phyloP scores from a whole-genome alignment of 2,888 invertebrate genomes.

The Linnaemya vulpina region DNA sequence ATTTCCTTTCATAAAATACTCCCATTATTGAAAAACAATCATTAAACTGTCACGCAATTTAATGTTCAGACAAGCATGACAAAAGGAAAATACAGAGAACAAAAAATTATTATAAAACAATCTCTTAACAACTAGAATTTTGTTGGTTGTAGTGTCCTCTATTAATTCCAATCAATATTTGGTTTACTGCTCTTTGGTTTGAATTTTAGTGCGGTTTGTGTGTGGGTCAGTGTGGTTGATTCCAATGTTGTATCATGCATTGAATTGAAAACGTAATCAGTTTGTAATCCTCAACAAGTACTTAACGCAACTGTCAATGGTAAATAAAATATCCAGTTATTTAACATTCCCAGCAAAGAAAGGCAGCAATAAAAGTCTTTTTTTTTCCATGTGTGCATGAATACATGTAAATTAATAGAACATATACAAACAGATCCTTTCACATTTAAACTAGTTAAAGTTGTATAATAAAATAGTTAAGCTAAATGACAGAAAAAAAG shows the following conservation, averaged over 20 bases:
- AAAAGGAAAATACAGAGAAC: background rate
- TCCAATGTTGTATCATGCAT: slow-evolving; percentile 8
- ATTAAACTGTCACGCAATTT: slow-evolving; percentile 55
- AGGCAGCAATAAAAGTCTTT: too few relatives aligned
- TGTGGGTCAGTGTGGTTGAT: slow-evolving; percentile 6
- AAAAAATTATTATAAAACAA: background rate
- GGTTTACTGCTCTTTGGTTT: slow-evolving; percentile 24
- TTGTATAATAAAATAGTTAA: too few relatives aligned
- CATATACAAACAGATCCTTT: too few relatives aligned
- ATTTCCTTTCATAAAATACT: background rate
- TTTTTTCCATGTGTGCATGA: too few relatives aligned
- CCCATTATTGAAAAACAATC: slow-evolving; percentile 42
- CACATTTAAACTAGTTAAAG: too few relatives aligned
- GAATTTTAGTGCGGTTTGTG: slow-evolving; percentile 17
- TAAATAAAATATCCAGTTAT: background rate
- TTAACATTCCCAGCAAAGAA: background rate
- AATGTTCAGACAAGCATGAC: slow-evolving; percentile 52
- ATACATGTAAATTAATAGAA: too few relatives aligned
- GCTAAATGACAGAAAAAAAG: too few relatives aligned
- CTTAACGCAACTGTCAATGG: slow-evolving; percentile 35
- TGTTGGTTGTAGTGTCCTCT: slow-evolving; percentile 6
- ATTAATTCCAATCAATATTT: slow-evolving; percentile 46
- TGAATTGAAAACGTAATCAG: slow-evolving; percentile 53
- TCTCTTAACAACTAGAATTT: background rate
- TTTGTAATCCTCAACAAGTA: slow-evolving; percentile 59